Percentiles rank a stretch among this genome's conserved stretches.
These are phyloP conservation scores for Hetaerina americana DNA, from an alignment of 1,140 invertebrate genomes.

Conservation along the genomic window DNA sequence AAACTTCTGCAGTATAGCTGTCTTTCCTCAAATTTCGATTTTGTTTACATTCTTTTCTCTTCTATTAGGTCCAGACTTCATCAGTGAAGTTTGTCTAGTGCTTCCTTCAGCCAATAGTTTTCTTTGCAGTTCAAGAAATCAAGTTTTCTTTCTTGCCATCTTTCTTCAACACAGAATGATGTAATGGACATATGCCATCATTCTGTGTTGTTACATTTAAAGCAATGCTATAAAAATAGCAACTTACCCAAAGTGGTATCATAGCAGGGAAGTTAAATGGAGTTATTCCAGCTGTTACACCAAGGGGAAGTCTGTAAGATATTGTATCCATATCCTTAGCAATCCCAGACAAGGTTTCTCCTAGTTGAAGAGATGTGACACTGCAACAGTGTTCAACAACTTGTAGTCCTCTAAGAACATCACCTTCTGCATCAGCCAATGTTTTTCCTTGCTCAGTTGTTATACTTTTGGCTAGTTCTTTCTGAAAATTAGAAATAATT, in stretches of 20 bases:
- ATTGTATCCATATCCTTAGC: constrained; percentile 87
- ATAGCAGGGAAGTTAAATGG: constrained; percentile 98
- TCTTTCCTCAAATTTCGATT: too few species aligned
- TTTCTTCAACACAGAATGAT: too few species aligned
- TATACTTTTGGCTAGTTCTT: constrained; percentile 80
- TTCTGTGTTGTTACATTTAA: too few species aligned
- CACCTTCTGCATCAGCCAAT: constrained; percentile 90
- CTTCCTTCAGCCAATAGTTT: too few species aligned
- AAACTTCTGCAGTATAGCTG: too few species aligned
- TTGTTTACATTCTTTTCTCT: too few species aligned
- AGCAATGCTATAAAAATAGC: constrained; percentile 13
- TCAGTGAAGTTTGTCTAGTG: too few species aligned
- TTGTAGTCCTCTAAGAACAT: constrained; percentile 93
- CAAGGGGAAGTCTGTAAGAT: constrained; percentile 79
- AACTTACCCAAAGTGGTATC: constrained; percentile 91
- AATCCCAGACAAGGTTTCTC: constrained; percentile 83
- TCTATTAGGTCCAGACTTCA: too few species aligned
- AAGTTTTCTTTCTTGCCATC: too few species aligned
- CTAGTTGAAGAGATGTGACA: constrained; percentile 80
- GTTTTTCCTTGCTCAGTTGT: constrained; percentile 98
- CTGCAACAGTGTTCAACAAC: constrained; percentile 93
- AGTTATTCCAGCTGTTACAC: constrained; percentile 79
- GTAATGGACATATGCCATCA: too few species aligned
- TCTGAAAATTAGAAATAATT: constrained; percentile 37
- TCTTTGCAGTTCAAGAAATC: too few species aligned